Evolutionary conservation across 2,888 invertebrate genomes (phyloP).

Genomic region (Lithophane semibrunnea): DNA sequence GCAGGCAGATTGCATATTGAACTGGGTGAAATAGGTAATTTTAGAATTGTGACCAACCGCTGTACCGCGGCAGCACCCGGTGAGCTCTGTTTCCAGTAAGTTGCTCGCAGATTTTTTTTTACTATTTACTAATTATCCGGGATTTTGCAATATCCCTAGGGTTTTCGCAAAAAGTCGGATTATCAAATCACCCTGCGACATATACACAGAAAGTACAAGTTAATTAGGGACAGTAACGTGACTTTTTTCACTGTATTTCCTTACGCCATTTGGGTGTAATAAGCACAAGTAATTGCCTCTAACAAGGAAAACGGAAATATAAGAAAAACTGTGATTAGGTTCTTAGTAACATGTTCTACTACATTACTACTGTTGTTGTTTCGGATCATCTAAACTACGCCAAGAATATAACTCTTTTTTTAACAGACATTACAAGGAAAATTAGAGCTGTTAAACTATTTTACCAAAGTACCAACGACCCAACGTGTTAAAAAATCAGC

Average conservation of each 20-base stretch:
- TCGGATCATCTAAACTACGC: neutral
- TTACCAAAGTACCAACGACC: neutral
- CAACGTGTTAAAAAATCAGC: neutral
- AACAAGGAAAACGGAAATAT: conserved; percentile 36
- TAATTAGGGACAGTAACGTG: conserved; percentile 2
- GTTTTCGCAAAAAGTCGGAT: too few relatives aligned
- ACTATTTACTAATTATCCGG: too few relatives aligned
- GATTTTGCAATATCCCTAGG: too few relatives aligned
- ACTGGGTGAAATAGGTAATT: too few relatives aligned
- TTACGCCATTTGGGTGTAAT: neutral
- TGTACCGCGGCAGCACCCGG: too few relatives aligned
- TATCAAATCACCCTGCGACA: too few relatives aligned
- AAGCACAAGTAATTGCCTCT: conserved; percentile 35
- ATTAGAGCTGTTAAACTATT: conserved; percentile 17
- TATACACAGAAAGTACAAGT: neutral
- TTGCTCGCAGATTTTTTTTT: too few relatives aligned
- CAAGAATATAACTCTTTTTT: neutral
- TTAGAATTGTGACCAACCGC: too few relatives aligned
- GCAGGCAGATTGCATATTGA: too few relatives aligned
- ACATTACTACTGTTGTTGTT: conserved; percentile 20
- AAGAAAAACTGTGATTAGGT: conserved; percentile 38
- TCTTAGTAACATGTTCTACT: conserved; percentile 28
- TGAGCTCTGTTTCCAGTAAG: too few relatives aligned
- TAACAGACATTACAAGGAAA: neutral
- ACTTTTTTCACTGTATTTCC: conserved; percentile 15